Base-by-base conservation (phyloP, 2,888 invertebrate species). In the Rhorus exstirpatorius region DNA sequence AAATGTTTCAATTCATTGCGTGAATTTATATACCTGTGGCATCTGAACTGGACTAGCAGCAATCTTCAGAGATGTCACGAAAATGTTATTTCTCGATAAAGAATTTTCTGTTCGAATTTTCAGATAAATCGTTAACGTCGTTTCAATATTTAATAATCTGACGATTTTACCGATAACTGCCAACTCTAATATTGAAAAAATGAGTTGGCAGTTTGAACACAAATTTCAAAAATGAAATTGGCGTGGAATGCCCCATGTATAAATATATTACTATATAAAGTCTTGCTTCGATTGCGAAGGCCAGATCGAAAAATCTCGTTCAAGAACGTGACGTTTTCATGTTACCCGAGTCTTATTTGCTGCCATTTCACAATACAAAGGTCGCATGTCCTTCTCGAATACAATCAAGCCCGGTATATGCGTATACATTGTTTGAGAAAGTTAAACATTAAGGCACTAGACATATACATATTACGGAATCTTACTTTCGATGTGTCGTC, bases 281-380 rank as follows among this genome's bases (percentile, higher is more conserved):
- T 49, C 21, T 44, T 10, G 55, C 70, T 55, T 41, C 65, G 76
- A 67, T 67, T 61, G 51, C 31, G 76, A 81, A 76, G 71, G 65
- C 77, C 76, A 60, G 41, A 26, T 65, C 60, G 71, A 71, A 81
- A 81, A 81, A 76, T 76, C 76, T 60, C 67, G 71, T 60, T 77
- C 71, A 60, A 44, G 65, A 71, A 81, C 81, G 80, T 71, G 76
- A 76, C 80, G 53, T 49, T 14, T 19, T 21, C 60, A 58, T 41
- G 72, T 79, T 68, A 26, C 44, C 44, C 31, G 55, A 71, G 63
- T 41, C 6, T 51, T 31, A 31, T 6, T 21, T 31, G 31, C 55
- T 55, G 51, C 51, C 46, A 75, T 80, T 71, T 55, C 38, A 63
- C 51, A 8, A 46, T 51, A 41, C 71, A 65, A 76, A 81, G 76